Conservation (phyloP, 2,113 vertebrate species). For the Nymphicus hollandicus region DNA sequence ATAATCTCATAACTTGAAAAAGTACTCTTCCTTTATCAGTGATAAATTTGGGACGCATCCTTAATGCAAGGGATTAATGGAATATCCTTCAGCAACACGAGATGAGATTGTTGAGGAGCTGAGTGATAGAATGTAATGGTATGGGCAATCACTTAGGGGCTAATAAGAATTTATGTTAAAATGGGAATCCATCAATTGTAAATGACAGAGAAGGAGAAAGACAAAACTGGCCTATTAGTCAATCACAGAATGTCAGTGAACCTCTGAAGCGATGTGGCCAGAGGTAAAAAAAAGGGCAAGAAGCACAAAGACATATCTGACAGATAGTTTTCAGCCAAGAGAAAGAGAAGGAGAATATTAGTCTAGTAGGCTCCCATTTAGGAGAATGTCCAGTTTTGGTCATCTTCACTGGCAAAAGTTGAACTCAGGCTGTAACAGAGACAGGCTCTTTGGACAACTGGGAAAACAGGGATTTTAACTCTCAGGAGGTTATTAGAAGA, state of each 20-base stretch:
- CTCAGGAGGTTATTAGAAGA: background rate
- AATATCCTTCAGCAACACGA: conserved; percentile 31
- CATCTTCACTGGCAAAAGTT: background rate
- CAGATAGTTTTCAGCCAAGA: background rate
- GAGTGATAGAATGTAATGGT: conserved; percentile 25
- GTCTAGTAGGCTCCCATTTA: background rate
- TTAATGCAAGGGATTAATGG: conserved; percentile 18
- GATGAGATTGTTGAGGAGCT: conserved; percentile 37
- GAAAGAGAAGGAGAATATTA: background rate
- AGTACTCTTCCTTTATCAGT: background rate
- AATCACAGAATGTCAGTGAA: conserved; percentile 22
- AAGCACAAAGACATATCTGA: background rate
- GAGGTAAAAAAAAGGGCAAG: background rate
- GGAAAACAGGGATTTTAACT: background rate
- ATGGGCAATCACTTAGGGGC: conserved; percentile 39
- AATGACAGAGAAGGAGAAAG: conserved; percentile 57
- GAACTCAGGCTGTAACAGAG: background rate
- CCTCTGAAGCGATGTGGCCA: background rate
- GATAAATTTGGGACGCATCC: conserved; percentile 25
- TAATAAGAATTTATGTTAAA: conserved; percentile 67
- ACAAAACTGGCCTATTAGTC: conserved; percentile 45
- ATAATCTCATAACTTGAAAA: background rate
- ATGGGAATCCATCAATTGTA: conserved; percentile 46
- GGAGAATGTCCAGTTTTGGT: background rate
- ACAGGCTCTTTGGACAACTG: background rate